Evolutionary conservation across 2,797 vertebrate species (phyloP).

Genomic region (Hippopotamyrus pictus): DNA sequence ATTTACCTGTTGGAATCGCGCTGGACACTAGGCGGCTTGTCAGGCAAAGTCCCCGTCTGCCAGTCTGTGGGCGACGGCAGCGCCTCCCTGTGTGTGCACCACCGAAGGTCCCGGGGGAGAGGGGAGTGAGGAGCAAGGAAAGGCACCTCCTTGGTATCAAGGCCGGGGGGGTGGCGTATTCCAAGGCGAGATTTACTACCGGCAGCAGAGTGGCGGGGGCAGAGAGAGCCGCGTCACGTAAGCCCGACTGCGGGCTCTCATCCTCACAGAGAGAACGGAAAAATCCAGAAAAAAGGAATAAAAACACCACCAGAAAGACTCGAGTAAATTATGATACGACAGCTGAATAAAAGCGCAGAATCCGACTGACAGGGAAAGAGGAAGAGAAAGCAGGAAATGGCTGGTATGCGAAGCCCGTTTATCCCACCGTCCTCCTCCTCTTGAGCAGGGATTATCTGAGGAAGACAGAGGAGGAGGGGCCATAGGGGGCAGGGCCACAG

Average conservation of each 20-base stretch:
- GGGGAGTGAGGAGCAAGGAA: neutral
- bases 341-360: neutral
- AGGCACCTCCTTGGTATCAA: neutral
- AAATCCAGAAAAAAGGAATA: neutral
- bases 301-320: neutral
- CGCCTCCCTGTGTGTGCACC: neutral
- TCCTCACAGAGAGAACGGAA: neutral
- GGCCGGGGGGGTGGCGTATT: neutral
- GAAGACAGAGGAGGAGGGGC: constrained; percentile 30
- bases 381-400: constrained; percentile 24
- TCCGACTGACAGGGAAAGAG: constrained; percentile 14
- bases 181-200: constrained; percentile 12
- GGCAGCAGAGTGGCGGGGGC: neutral
- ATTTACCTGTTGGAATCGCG: constrained; percentile 52
- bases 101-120: neutral
- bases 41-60: constrained; percentile 19
- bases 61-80: constrained; percentile 28
- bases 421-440: constrained; percentile 54
- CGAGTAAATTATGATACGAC: neutral
- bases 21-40: constrained; percentile 23
- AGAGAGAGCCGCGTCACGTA: neutral
- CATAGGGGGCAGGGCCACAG: constrained; percentile 35
- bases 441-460: constrained; percentile 62
- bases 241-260: neutral
- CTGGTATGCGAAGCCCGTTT: constrained; percentile 45